Conservation (phyloP, 1,140 invertebrate genomes). For the Phthorimaea operculella region DNA sequence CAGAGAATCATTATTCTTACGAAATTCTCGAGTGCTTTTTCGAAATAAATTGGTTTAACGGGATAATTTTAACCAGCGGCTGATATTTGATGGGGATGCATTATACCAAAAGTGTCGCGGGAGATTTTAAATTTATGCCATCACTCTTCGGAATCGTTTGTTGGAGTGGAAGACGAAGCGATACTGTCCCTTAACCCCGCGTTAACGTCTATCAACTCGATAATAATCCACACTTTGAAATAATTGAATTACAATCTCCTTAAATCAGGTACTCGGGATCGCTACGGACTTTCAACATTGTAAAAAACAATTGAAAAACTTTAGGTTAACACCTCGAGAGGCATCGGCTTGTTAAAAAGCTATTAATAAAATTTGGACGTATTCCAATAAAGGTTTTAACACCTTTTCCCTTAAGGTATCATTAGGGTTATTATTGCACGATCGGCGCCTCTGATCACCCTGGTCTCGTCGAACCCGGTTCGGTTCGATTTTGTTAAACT, state of each 20-base stretch:
- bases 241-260: slow-evolving; percentile 22
- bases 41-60: slow-evolving; percentile 9
- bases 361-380: slow-evolving; percentile 60
- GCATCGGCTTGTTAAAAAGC: slow-evolving; percentile 63
- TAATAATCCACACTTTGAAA: slow-evolving; percentile 16
- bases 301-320: slow-evolving; percentile 22
- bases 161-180: slow-evolving; percentile 8
- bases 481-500: slow-evolving; percentile 23
- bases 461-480: slow-evolving; percentile 17
- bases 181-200: slow-evolving; percentile 9
- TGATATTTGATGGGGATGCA: not conserved
- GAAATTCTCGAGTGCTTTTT: slow-evolving; percentile 7
- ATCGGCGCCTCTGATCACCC: slow-evolving; percentile 20
- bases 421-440: slow-evolving; percentile 57
- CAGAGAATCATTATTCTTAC: slow-evolving; percentile 1
- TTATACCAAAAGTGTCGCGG: slow-evolving; percentile 5
- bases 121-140: slow-evolving; percentile 22
- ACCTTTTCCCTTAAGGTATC: slow-evolving; percentile 61
- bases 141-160: slow-evolving; percentile 15
- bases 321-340: slow-evolving; percentile 37
- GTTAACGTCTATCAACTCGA: slow-evolving; percentile 25
- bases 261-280: not conserved
- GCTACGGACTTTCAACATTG: slow-evolving; percentile 4
- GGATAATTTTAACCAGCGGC: slow-evolving; percentile 4
- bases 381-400: slow-evolving; percentile 66